phyloP scores from a whole-genome alignment of 2,888 invertebrate species.

The Rotaria macrura region DNA sequence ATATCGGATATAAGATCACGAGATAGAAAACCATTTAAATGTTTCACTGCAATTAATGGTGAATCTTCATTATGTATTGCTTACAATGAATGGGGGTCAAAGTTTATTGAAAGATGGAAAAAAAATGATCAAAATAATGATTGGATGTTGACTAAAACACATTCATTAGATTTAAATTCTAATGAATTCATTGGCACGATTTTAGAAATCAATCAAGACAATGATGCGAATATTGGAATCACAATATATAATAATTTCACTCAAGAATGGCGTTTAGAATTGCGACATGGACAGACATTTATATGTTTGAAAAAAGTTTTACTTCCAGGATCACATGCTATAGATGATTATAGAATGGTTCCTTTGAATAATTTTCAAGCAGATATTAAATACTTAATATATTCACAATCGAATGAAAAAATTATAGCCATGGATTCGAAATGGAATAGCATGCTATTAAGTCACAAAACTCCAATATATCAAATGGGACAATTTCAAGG shows the following conservation, averaged over 20 bases:
- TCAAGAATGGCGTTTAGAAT: background rate
- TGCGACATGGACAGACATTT: background rate
- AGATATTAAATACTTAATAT: background rate
- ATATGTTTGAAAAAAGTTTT: background rate
- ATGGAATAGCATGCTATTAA: background rate
- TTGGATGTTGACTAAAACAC: background rate
- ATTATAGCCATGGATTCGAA: background rate
- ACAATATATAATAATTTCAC: background rate
- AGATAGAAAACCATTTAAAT: background rate
- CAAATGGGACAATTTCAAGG: background rate
- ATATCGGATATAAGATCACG: background rate
- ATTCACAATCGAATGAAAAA: background rate
- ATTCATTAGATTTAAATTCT: background rate
- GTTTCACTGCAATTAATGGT: background rate
- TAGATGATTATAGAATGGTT: background rate
- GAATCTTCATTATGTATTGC: background rate
- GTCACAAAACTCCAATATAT: background rate
- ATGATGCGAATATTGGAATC: background rate
- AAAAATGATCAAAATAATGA: background rate
- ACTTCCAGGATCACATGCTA: background rate
- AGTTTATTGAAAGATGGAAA: background rate
- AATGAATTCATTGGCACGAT: background rate
- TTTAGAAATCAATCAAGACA: background rate
- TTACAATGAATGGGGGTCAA: background rate
- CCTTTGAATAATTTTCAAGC: background rate